phyloP scores from a whole-genome alignment of 30 jellyfish, hydroid and myxozoan genomes.

The Turritopsis dohrnii region DNA sequence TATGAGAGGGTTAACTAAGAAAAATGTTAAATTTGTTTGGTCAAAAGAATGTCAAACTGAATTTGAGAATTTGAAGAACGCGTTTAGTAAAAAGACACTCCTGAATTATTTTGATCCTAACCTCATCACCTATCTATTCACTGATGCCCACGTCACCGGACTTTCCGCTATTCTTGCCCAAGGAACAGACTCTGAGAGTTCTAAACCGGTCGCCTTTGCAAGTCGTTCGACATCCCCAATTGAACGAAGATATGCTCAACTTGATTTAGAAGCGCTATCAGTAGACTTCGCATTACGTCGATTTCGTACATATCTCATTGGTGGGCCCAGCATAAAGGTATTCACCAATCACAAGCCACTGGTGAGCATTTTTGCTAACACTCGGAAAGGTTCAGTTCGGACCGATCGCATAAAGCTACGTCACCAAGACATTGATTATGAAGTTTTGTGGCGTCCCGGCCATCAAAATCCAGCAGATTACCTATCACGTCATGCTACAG shows the following conservation, averaged over 20 bases:
- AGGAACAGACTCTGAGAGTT: neutral
- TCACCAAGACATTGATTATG: conserved; percentile 28
- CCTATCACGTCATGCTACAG: conserved; percentile 39
- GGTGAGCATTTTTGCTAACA: conserved; percentile 26
- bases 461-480: conserved; percentile 39
- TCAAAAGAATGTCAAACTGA: conserved; percentile 18
- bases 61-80: conserved; percentile 23
- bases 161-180: conserved; percentile 33
- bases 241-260: conserved; percentile 24
- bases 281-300: conserved; percentile 39
- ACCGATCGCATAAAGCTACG: conserved; percentile 33
- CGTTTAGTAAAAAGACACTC: conserved; percentile 10
- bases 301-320: conserved; percentile 27
- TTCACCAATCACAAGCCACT: conserved; percentile 52
- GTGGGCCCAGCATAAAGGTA: conserved; percentile 19
- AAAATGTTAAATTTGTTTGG: conserved; percentile 29
- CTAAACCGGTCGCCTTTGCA: neutral
- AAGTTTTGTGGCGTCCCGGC: conserved; percentile 28
- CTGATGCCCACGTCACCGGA: conserved; percentile 38
- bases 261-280: conserved; percentile 35
- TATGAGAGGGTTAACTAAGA: conserved; percentile 37
- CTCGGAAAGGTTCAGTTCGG: conserved; percentile 30
- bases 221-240: conserved; percentile 35
- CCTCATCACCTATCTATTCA: neutral
- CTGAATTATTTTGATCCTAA: neutral